Evolutionary conservation across 2,797 vertebrate species (phyloP).

Genomic region (Hephaestus fuliginosus): DNA sequence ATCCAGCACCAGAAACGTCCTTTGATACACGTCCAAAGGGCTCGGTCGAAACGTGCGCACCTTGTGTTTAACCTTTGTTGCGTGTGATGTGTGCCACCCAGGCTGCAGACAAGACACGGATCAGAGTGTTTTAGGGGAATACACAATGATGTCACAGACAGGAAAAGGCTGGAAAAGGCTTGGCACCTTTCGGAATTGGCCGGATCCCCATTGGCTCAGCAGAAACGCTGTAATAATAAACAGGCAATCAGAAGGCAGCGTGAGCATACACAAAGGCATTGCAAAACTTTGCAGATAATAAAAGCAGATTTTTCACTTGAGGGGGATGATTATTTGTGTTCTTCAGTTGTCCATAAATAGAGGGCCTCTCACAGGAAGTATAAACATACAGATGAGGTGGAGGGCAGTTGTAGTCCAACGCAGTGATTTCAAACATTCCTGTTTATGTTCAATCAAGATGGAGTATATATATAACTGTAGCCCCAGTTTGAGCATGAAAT

Average conservation of each 20-base stretch:
- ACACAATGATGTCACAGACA: constrained; percentile 99
- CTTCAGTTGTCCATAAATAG: constrained; percentile 96
- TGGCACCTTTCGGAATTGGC: constrained; percentile 94
- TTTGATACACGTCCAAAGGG: constrained; percentile 88
- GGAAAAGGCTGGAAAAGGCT: constrained; percentile 91
- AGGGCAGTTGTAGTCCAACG: constrained; percentile 90
- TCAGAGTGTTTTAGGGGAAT: constrained; percentile 90
- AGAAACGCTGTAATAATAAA: constrained; percentile 97
- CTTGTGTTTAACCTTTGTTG: constrained; percentile 89
- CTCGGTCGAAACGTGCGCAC: constrained; percentile 87
- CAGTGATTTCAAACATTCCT: constrained; percentile 92
- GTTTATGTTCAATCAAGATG: constrained; percentile 96
- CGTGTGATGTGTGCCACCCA: constrained; percentile 94
- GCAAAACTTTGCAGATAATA: constrained; percentile 95
- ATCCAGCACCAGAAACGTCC: constrained; percentile 76
- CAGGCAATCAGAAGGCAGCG: constrained; percentile 96
- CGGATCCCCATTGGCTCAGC: constrained; percentile 93
- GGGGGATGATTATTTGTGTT: constrained; percentile 97
- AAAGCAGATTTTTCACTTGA: constrained; percentile 95
- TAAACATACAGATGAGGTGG: constrained; percentile 94
- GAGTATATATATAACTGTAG: constrained; percentile 83
- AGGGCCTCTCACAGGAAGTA: constrained; percentile 94
- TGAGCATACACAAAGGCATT: constrained; percentile 95
- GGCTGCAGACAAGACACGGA: constrained; percentile 95
- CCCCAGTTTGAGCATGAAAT: constrained; percentile 57